phyloP scores from a whole-genome alignment of 2,888 invertebrate species.

The Drosophila subsilvestris region DNA sequence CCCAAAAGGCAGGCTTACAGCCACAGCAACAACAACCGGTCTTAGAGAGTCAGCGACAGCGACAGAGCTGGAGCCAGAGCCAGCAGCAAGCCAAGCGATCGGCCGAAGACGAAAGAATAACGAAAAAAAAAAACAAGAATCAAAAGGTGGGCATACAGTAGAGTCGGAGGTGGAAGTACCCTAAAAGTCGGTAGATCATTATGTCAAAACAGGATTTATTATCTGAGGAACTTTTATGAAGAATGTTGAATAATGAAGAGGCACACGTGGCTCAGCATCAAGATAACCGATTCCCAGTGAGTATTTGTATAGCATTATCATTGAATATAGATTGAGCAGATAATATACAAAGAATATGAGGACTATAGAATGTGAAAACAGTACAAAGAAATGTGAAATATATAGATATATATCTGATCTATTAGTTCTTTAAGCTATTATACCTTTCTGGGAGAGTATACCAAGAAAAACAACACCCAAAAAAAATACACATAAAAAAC shows the following conservation, averaged over 20 bases:
- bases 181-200: slow-evolving; percentile 1
- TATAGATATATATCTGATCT: background rate
- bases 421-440: background rate
- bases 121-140: slow-evolving; percentile 40
- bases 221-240: background rate
- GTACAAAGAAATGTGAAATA: no score
- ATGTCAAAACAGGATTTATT: background rate
- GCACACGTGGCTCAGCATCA: no score
- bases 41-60: slow-evolving; percentile 52
- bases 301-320: no score
- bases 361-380: background rate
- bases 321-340: no score
- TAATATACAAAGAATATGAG: no score
- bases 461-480: slow-evolving; percentile 16
- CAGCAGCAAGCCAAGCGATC: slow-evolving; percentile 21
- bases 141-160: slow-evolving; percentile 17
- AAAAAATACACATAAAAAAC: slow-evolving; percentile 12
- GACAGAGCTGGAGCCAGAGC: background rate
- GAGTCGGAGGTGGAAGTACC: slow-evolving; percentile 31
- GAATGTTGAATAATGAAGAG: background rate
- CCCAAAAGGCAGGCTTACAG: slow-evolving; percentile 56
- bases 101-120: slow-evolving; percentile 51
- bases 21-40: slow-evolving; percentile 65
- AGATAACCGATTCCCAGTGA: no score
- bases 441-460: background rate